Percentiles rank a stretch among this genome's conserved stretches.
Evolutionary conservation across 2,113 vertebrate species (phyloP).

Genomic region (Urocynchramus pylzowi): DNA sequence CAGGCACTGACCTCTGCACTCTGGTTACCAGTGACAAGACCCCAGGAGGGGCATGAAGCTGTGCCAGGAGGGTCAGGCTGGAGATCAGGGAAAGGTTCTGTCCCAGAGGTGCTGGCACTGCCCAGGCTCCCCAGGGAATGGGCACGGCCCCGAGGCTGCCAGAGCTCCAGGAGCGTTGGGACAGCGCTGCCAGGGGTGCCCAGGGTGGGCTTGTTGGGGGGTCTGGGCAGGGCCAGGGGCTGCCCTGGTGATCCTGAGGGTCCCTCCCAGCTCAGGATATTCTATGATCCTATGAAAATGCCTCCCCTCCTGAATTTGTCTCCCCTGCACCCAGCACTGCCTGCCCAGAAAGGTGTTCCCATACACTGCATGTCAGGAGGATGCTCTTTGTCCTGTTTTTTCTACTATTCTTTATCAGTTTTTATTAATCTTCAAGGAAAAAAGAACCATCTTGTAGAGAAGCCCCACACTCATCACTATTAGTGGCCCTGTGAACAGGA

Average conservation of each 20-base stretch:
- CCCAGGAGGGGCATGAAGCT: not conserved
- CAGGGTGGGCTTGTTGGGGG: not conserved
- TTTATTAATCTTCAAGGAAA: not conserved
- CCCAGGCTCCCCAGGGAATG: not conserved
- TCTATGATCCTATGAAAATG: not conserved
- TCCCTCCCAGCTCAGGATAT: not conserved
- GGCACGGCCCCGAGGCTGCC: not conserved
- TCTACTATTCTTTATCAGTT: not conserved
- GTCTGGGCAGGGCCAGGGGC: not conserved
- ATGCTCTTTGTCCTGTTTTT: not conserved
- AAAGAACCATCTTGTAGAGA: not conserved
- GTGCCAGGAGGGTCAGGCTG: not conserved
- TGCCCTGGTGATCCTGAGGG: not conserved
- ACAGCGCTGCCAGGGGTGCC: not conserved
- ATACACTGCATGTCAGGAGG: not conserved
- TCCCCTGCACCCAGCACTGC: not conserved
- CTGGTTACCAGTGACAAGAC: not conserved
- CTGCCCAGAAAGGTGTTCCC: not conserved
- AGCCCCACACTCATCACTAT: not conserved
- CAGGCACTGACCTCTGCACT: not conserved
- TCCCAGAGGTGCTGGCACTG: not conserved
- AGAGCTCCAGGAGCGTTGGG: not conserved
- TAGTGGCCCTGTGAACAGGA: not conserved
- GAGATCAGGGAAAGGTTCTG: fast-evolving
- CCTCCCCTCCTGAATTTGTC: not conserved